Conservation (phyloP, 2,888 invertebrate species). For the Ethmia dodecea region DNA sequence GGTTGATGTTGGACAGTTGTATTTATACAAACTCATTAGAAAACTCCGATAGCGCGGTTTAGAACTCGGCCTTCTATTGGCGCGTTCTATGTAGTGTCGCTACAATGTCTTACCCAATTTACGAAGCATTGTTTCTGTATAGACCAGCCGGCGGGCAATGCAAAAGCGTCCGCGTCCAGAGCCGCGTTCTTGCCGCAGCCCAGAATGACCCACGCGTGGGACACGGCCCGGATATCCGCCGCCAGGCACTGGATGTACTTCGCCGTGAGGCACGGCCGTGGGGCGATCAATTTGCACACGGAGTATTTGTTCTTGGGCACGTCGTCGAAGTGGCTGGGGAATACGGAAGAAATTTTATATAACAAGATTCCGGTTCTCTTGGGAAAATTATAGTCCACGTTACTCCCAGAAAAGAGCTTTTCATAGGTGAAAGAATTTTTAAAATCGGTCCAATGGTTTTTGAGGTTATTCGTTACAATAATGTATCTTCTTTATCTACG, state of each 20-base stretch:
- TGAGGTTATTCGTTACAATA: no score
- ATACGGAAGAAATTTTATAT: background rate
- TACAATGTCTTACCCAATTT: conserved; percentile 45
- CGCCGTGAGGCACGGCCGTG: conserved; percentile 84
- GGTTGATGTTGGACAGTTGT: no score
- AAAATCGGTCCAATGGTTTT: no score
- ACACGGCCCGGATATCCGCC: conserved; percentile 79
- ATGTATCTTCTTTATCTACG: no score
- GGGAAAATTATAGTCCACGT: no score
- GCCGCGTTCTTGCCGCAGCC: conserved; percentile 66
- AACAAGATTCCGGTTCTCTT: no score
- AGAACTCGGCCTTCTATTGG: no score
- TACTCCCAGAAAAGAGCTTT: no score
- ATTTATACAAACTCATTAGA: no score
- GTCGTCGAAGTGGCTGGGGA: conserved; percentile 68
- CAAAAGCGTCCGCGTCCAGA: conserved; percentile 61
- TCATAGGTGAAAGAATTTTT: no score
- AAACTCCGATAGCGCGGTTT: no score
- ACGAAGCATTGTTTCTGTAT: conserved; percentile 61
- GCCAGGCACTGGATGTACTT: conserved; percentile 86
- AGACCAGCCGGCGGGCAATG: conserved; percentile 81
- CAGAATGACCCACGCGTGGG: conserved; percentile 84
- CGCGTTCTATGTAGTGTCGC: no score
- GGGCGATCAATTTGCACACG: conserved; percentile 79
- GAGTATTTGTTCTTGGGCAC: conserved; percentile 73